Conservation (phyloP, 1,140 invertebrate species). For the Colletes gigas region DNA sequence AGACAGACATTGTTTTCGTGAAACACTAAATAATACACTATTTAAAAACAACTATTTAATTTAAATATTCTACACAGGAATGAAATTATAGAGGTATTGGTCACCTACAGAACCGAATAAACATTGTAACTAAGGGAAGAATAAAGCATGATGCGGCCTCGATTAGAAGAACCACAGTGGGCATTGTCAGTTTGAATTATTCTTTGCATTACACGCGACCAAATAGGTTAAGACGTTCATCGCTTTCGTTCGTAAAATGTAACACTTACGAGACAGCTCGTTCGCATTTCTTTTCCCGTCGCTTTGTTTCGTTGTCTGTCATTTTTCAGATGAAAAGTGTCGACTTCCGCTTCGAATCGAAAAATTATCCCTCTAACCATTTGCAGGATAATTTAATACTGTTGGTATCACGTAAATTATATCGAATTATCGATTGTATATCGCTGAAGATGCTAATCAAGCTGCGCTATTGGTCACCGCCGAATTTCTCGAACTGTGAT, state of each 20-base stretch:
- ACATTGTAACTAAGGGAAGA: neutral
- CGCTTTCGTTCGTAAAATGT: neutral
- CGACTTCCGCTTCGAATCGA: too few species aligned
- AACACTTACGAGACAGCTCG: constrained; percentile 26
- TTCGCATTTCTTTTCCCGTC: neutral
- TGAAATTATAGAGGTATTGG: neutral
- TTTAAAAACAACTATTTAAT: neutral
- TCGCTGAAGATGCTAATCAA: neutral
- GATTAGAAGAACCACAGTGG: neutral
- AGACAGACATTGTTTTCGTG: neutral
- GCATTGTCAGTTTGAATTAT: constrained; percentile 30
- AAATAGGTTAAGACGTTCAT: constrained; percentile 47
- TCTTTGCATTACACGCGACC: neutral
- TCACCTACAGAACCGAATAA: neutral
- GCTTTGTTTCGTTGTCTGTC: neutral
- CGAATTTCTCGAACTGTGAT: neutral
- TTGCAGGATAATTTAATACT: neutral
- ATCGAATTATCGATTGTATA: constrained; percentile 5
- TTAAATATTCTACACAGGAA: neutral
- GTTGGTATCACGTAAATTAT: neutral
- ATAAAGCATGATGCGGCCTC: neutral
- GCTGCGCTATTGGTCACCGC: neutral
- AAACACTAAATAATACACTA: too few species aligned
- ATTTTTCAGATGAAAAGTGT: neutral
- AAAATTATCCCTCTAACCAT: neutral